Conservation (phyloP, 2,888 invertebrate genomes). For the Imbricaverruca yamaguchii region DNA sequence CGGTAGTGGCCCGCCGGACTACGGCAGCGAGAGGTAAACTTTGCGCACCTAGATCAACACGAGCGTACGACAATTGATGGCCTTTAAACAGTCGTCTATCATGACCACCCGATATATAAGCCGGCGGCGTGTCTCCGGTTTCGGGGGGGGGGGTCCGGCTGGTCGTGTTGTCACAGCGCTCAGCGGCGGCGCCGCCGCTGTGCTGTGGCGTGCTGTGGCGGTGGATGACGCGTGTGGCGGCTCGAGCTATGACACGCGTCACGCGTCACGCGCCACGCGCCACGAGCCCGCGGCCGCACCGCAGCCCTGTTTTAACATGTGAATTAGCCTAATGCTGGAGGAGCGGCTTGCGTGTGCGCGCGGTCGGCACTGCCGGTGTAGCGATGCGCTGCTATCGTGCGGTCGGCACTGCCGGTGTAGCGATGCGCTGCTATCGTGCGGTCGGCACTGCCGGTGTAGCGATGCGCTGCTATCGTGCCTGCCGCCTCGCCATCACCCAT, state of each 20-base stretch:
- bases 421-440: background rate
- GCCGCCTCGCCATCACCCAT: background rate
- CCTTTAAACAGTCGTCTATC: background rate
- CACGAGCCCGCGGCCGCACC: background rate
- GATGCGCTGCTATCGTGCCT: background rate
- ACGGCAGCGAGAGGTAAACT: conserved; percentile 2
- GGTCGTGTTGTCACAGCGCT: conserved; percentile 1
- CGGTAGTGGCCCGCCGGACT: background rate
- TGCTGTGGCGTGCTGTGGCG: background rate
- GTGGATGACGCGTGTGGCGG: background rate
- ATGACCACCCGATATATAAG: background rate
- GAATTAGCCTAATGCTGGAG: conserved; percentile 11
- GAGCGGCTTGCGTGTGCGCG: background rate
- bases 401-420: background rate
- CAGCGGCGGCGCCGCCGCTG: background rate
- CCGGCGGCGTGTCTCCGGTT: background rate
- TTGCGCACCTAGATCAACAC: conserved; percentile 16
- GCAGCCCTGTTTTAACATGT: conserved; percentile 9
- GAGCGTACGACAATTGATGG: background rate
- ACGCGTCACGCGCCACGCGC: background rate
- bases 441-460: background rate
- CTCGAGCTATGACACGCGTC: background rate
- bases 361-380: background rate
- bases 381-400: background rate
- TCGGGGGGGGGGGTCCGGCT: background rate